Base-by-base conservation (phyloP, 2,888 invertebrate species). In the Ochropleura plecta region DNA sequence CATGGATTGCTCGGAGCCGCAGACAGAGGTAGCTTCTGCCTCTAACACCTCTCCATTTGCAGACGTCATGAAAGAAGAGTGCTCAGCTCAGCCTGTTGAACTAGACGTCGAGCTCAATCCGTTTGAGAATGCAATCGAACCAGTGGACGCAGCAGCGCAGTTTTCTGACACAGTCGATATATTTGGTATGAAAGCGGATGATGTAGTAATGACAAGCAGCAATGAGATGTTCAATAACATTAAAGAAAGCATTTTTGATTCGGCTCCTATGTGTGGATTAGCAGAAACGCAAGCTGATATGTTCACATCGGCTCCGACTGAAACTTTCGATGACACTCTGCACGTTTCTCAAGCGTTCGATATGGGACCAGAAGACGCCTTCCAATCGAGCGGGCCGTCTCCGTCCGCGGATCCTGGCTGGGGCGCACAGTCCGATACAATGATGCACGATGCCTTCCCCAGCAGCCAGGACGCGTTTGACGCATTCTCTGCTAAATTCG, bases 401-500 rank as follows among this genome's bases (percentile, higher is more conserved):
- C 78, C 86, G 40, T 65, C 88, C 3, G 79, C 89, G 0, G 94
- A 95, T 48, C 84, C 92, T 5, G 93, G 90, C 18, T 93, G 94
- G 91, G 93, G 92, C 14, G 84, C 88, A 4, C 72, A 90, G 0
- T 73, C 91, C 0, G 94, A 95, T 55, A 88, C 91, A 40, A 91
- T 94, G 88, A 87, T 89, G 77, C 93, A 94, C 42, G 94, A 95
- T 60, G 86, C 91, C 10, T 94, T 94, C 71, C 91, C 94, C 3
- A 92, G 93, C 70, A 92, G 95, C 2, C 93, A 95, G 76, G 96
- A 97, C 59, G 97, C 97, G 0, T 99, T 99, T 86, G 99, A 99
- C 92, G 99, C 98, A 0, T 99, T 99, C 88, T 97, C 98, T 5
- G 98, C 98, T 3, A 98, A 99, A 92, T 99, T 99, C 89, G 99